These are phyloP conservation scores for Eufriesea mexicana DNA, from an alignment of 1,140 invertebrate species.

Conservation along the genomic window DNA sequence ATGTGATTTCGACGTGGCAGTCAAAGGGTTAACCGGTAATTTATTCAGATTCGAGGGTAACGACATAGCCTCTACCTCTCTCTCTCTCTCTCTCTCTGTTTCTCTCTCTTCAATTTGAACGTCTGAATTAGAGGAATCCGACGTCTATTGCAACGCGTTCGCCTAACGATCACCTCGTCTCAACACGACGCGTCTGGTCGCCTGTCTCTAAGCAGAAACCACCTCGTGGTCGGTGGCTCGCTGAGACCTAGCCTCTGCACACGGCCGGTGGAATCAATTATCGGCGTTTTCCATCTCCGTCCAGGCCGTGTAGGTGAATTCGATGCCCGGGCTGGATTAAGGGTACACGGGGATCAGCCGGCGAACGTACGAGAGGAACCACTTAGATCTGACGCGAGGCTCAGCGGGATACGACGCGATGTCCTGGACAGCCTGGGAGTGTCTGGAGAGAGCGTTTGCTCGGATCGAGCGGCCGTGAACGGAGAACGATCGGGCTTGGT, in stretches of 20 bases:
- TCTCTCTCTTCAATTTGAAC: no score
- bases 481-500: not conserved
- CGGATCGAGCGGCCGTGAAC: conserved; percentile 45
- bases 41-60: conserved; percentile 24
- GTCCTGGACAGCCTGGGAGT: conserved; percentile 67
- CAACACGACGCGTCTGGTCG: not conserved
- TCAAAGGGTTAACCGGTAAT: no score
- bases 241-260: not conserved
- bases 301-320: conserved; percentile 14
- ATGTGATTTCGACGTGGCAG: no score
- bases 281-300: conserved; percentile 52
- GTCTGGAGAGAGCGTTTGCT: conserved; percentile 45
- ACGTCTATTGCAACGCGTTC: no score
- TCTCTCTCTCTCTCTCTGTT: not conserved
- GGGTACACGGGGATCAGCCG: conserved; percentile 38
- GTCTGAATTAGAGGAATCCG: no score
- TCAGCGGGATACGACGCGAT: conserved; percentile 70
- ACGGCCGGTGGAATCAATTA: conserved; percentile 61
- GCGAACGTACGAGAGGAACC: conserved; percentile 44
- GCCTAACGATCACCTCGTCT: no score
- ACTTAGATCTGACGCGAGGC: conserved; percentile 59
- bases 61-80: not conserved
- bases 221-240: not conserved
- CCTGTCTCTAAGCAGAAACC: no score
- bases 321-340: conserved; percentile 52